phyloP scores from a whole-genome alignment of 2,113 vertebrate species.

The Eubucco bourcierii region DNA sequence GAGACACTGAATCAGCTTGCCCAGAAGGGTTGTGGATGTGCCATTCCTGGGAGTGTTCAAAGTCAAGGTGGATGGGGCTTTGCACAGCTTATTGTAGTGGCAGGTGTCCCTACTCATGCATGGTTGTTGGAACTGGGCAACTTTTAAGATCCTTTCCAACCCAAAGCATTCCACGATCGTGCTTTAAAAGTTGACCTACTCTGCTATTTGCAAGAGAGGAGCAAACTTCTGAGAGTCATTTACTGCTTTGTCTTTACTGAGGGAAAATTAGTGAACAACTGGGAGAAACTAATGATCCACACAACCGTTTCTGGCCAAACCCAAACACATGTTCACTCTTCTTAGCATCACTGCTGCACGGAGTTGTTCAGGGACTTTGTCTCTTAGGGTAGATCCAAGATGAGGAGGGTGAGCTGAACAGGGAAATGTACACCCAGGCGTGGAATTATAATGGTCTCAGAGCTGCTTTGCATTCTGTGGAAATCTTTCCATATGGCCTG shows the following conservation, averaged over 20 bases:
- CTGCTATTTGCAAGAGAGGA: not conserved
- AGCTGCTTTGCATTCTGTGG: not conserved
- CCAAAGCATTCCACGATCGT: not conserved
- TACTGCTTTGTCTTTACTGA: not conserved
- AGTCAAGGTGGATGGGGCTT: not conserved
- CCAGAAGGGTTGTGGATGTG: not conserved
- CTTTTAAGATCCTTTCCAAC: not conserved
- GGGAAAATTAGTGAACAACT: not conserved
- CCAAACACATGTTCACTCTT: not conserved
- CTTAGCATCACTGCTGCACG: not conserved
- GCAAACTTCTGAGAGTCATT: not conserved
- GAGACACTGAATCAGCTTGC: not conserved
- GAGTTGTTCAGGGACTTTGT: not conserved
- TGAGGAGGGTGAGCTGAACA: not conserved
- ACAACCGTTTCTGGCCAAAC: accelerated
- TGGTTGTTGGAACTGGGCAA: accelerated
- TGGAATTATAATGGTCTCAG: not conserved
- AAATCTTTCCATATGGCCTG: conserved; percentile 15
- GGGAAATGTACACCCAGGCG: not conserved
- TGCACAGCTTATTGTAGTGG: not conserved
- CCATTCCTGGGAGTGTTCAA: not conserved
- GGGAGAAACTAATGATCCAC: not conserved
- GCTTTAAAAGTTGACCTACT: not conserved
- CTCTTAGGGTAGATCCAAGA: not conserved
- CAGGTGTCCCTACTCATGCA: not conserved